phyloP scores from a whole-genome alignment of 1,140 invertebrate genomes.

The Drosophila hydei region DNA sequence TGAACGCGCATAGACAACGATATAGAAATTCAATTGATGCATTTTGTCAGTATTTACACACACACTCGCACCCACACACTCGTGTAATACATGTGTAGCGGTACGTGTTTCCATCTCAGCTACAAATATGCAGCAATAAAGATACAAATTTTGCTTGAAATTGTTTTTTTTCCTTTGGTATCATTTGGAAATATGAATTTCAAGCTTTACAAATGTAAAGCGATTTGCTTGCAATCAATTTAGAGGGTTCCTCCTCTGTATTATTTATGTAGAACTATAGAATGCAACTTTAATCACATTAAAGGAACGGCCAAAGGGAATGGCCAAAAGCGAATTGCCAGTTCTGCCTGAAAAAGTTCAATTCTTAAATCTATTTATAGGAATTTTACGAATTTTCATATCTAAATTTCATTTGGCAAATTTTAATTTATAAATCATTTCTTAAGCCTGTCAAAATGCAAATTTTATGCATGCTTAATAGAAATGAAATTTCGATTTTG shows the following conservation, averaged over 20 bases:
- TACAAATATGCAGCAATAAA: conserved; percentile 69
- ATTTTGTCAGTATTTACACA: conserved; percentile 39
- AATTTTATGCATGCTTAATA: conserved; percentile 76
- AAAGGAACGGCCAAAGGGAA: background rate
- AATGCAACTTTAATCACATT: background rate
- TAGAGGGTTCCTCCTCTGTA: background rate
- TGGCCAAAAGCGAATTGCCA: no score
- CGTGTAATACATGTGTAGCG: no score
- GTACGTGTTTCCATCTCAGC: conserved; percentile 11
- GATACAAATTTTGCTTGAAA: conserved; percentile 64
- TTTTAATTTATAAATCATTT: no score
- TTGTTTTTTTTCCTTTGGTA: conserved; percentile 27
- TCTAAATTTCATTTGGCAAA: no score
- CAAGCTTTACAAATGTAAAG: conserved; percentile 72
- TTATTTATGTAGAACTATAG: background rate
- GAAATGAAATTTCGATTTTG: conserved; percentile 54
- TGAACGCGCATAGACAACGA: conserved; percentile 23
- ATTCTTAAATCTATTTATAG: no score
- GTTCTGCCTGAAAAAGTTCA: no score
- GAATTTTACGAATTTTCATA: no score
- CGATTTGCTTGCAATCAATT: conserved; percentile 59
- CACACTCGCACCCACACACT: background rate
- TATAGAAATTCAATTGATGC: conserved; percentile 62
- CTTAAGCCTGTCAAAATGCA: conserved; percentile 44
- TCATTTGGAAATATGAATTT: conserved; percentile 61